These are phyloP conservation scores for Melitaea athalia DNA, from an alignment of 2,888 invertebrate genomes.

Conservation along the genomic window DNA sequence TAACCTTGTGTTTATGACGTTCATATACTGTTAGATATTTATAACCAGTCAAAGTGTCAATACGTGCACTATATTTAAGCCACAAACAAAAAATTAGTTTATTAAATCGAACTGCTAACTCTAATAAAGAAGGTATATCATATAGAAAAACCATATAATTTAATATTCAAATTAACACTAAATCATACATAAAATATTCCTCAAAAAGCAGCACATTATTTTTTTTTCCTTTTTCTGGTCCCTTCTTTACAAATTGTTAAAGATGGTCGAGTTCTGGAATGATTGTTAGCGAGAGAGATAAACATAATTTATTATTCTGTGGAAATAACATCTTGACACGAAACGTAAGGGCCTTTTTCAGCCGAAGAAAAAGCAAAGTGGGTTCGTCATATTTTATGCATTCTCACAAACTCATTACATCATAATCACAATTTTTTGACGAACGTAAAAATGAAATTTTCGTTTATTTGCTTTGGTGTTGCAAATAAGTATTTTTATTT, in stretches of 20 bases:
- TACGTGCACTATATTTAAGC: too few relatives aligned
- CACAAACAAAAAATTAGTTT: too few relatives aligned
- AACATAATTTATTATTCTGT: conserved; percentile 39
- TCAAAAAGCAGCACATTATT: conserved; percentile 6
- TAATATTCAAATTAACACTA: neutral
- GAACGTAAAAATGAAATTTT: conserved; percentile 26
- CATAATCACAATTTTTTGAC: conserved; percentile 36
- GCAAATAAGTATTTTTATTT: conserved; percentile 7
- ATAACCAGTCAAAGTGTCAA: too few relatives aligned
- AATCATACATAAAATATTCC: conserved; percentile 17
- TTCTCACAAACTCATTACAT: conserved; percentile 42
- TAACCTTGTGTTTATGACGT: too few relatives aligned
- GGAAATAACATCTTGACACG: conserved; percentile 41
- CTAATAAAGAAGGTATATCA: too few relatives aligned
- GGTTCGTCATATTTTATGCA: conserved; percentile 41
- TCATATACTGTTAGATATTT: too few relatives aligned
- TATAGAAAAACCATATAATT: too few relatives aligned
- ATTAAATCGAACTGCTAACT: too few relatives aligned
- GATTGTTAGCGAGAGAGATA: conserved; percentile 34
- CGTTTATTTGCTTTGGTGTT: conserved; percentile 18
- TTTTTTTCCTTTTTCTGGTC: conserved; percentile 23
- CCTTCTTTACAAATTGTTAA: conserved; percentile 36
- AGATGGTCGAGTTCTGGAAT: conserved; percentile 32
- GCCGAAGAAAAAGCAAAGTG: conserved; percentile 37
- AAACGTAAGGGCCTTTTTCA: conserved; percentile 35